A percentile compares a stretch with the other conserved stretches of the same genome.
Conservation (phyloP, 2,888 invertebrate species). For the Cantharis rufa region DNA sequence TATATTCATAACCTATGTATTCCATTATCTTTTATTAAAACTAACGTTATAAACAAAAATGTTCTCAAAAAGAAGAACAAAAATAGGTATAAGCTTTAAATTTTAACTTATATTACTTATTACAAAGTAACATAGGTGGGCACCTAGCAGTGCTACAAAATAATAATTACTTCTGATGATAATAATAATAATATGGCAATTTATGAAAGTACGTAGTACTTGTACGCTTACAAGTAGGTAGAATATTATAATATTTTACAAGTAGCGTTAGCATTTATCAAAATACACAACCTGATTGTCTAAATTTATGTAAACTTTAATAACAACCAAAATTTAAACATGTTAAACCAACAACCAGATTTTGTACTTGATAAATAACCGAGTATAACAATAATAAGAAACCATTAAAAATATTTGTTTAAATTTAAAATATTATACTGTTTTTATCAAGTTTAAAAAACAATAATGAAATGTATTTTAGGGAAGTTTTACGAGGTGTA, state of each 20-base stretch:
- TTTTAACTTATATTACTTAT: no score
- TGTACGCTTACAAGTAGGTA: background rate
- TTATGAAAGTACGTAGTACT: background rate
- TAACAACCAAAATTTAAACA: background rate
- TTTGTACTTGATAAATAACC: background rate
- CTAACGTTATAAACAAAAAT: background rate
- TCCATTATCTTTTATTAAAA: background rate
- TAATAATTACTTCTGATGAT: background rate
- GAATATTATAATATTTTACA: background rate
- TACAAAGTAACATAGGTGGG: no score
- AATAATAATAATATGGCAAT: background rate
- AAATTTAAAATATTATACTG: no score
- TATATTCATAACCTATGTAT: background rate
- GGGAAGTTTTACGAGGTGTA: no score
- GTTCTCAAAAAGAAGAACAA: background rate
- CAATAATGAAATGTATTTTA: no score
- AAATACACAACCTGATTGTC: background rate
- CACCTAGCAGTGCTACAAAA: background rate
- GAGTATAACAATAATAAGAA: background rate
- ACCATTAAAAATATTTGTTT: background rate
- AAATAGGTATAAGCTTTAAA: background rate
- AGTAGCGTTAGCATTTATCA: background rate
- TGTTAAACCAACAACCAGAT: background rate
- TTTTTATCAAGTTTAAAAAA: no score
- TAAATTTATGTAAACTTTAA: background rate